Base-by-base conservation (phyloP, 2,888 invertebrate species). In the Nymphalis polychloros region DNA sequence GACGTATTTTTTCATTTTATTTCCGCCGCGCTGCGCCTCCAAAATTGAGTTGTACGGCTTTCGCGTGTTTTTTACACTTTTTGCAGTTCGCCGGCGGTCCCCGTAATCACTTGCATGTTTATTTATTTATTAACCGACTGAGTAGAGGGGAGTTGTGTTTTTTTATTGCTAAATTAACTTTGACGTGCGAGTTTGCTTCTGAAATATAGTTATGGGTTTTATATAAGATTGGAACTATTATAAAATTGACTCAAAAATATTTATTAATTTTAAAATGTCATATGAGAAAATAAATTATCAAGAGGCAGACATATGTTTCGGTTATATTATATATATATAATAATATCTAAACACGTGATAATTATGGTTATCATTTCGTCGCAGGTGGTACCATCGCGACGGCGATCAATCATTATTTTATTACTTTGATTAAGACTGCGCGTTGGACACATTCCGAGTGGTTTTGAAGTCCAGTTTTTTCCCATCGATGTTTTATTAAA, bases 41-140 rank as follows among this genome's bases (percentile, higher is more conserved):
- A 90, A 92, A 92, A 92, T 92, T 92, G 91, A 92, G 91, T 90
- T 92, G 91, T 92, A 87, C 87, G 83, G 83, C 81, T 85, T 86
- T 86, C 84, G 88, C 83, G 81, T 76, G 73, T 76, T 81, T 79
- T 84, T 81, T 79, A 69, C 71, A 70, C 82, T 83, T 87, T 88
- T 89, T 88, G 84, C 78, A 80, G 75, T 84, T 84, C 82, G 83
- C 83, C 80, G 91, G 90, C 90, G 91, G 90, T 88, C 90, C 76
- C 73, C 81, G 85, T 86, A 88, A 90, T 89, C 88, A 89, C 85
- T 81, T 84, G 84, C 82, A 80, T 88, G 87, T 89, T 87, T 91
- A 86, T 90, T 89, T 89, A 88, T 85, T 89, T 89, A 88, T 85
- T 83, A 83, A 82, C 85, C 79, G 81, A 84, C 80, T 77, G 77